Percentiles rank a stretch among this genome's conserved stretches.
Evolutionary conservation across 1,140 invertebrate species (phyloP).

Genomic region (Eubasilissa regina): DNA sequence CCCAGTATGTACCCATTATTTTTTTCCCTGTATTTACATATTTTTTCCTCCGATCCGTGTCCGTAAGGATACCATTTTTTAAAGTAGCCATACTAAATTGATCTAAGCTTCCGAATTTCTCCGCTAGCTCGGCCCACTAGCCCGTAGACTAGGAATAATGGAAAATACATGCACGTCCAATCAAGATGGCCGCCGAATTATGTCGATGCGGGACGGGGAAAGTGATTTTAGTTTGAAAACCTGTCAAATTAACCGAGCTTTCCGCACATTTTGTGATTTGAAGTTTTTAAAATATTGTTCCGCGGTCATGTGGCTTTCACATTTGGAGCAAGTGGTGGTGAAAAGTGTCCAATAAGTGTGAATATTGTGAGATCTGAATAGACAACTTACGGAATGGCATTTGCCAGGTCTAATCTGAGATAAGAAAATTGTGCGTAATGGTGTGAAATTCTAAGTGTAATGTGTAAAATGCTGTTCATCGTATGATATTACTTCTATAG

Average conservation of each 20-base stretch:
- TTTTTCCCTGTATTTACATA: too few relatives aligned
- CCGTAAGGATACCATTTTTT: too few relatives aligned
- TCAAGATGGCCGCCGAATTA: conserved; percentile 55
- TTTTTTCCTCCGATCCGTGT: too few relatives aligned
- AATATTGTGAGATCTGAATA: conserved; percentile 50
- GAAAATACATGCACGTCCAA: conserved; percentile 53
- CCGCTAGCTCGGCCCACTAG: conserved; percentile 46
- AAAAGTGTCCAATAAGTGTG: conserved; percentile 41
- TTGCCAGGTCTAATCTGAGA: conserved; percentile 50
- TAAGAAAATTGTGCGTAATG: conserved; percentile 52
- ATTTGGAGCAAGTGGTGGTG: conserved; percentile 28
- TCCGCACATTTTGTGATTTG: conserved; percentile 40
- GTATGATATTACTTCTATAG: conserved; percentile 50
- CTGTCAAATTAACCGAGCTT: conserved; percentile 49
- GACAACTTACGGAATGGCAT: conserved; percentile 52
- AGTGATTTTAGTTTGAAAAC: conserved; percentile 48
- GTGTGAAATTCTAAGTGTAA: conserved; percentile 46
- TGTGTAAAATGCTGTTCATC: conserved; percentile 44
- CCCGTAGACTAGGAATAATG: conserved; percentile 35
- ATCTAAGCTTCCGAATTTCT: conserved; percentile 5
- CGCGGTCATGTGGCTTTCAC: conserved; percentile 6
- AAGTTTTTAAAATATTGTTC: conserved; percentile 43
- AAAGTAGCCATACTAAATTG: background rate
- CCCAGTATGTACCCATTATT: too few relatives aligned
- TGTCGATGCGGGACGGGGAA: conserved; percentile 54